These are phyloP conservation scores for Nephila pilipes DNA, from an alignment of 1,140 invertebrate genomes.

Conservation along the genomic window DNA sequence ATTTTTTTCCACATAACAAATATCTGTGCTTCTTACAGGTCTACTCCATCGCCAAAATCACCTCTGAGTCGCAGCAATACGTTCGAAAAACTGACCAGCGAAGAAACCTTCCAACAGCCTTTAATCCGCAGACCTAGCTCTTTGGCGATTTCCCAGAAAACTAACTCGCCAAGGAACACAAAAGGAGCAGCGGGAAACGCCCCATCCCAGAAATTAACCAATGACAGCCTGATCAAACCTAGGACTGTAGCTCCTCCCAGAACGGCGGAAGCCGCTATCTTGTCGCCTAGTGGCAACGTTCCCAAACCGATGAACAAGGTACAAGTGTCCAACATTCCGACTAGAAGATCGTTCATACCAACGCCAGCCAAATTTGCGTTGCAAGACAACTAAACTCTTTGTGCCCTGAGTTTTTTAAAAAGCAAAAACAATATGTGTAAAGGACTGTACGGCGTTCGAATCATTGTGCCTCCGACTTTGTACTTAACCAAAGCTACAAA, in stretches of 20 bases:
- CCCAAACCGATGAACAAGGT: conserved; percentile 2
- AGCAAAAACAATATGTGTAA: neutral
- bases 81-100: conserved; percentile 54
- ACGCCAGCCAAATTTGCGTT: conserved; percentile 10
- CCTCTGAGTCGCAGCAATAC: conserved; percentile 61
- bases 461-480: conserved; percentile 5
- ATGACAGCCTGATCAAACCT: neutral
- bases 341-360: conserved; percentile 28
- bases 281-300: conserved; percentile 11
- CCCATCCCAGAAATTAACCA: neutral
- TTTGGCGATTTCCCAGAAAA: conserved; percentile 29
- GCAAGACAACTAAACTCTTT: neutral
- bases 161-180: neutral
- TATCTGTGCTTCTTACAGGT: neutral
- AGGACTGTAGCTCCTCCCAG: neutral
- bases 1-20: too few species aligned
- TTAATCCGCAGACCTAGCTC: conserved; percentile 50
- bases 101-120: neutral
- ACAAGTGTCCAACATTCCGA: neutral
- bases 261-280: neutral
- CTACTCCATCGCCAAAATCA: conserved; percentile 42
- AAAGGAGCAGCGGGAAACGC: neutral
- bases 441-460: neutral
- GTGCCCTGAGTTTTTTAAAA: neutral
- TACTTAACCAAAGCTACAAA: neutral